Conservation (phyloP, 2,113 vertebrate genomes). For the Hydrolagus affinis region DNA sequence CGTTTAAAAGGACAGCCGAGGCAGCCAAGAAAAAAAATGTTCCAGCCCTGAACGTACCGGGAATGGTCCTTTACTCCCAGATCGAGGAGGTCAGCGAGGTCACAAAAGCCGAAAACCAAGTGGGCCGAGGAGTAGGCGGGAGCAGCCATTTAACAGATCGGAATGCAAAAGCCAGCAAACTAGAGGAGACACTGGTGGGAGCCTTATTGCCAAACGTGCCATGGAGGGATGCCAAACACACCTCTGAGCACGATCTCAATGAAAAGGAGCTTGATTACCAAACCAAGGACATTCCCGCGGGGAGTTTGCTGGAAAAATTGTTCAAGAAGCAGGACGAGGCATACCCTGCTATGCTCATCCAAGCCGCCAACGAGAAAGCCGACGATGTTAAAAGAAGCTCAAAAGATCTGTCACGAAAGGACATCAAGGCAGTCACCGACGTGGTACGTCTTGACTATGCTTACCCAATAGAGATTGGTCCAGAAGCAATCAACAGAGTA, state of each 20-base stretch:
- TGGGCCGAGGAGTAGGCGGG: background rate
- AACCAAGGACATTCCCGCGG: slow-evolving; percentile 25
- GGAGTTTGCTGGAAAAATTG: slow-evolving; percentile 20
- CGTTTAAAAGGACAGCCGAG: background rate
- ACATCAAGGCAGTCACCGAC: background rate
- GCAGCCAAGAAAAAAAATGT: background rate
- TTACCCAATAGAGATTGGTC: slow-evolving; percentile 6
- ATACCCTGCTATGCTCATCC: background rate
- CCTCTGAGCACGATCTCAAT: slow-evolving; percentile 1
- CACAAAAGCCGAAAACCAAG: background rate
- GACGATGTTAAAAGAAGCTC: background rate
- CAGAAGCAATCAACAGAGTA: background rate
- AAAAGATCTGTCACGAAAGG: background rate
- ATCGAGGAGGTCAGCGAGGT: slow-evolving; percentile 14
- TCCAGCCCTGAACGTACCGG: slow-evolving; percentile 23
- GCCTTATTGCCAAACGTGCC: background rate
- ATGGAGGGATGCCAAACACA: background rate
- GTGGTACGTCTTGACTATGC: background rate
- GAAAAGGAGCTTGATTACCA: slow-evolving; percentile 17
- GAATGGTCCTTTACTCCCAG: slow-evolving; percentile 28
- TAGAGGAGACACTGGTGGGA: background rate
- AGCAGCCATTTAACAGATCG: background rate
- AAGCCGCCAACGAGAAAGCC: background rate
- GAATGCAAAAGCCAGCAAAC: background rate
- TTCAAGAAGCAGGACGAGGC: slow-evolving; percentile 17